Evolutionary conservation across 2,797 vertebrate genomes (phyloP).

Genomic region (Nannoperca australis): DNA sequence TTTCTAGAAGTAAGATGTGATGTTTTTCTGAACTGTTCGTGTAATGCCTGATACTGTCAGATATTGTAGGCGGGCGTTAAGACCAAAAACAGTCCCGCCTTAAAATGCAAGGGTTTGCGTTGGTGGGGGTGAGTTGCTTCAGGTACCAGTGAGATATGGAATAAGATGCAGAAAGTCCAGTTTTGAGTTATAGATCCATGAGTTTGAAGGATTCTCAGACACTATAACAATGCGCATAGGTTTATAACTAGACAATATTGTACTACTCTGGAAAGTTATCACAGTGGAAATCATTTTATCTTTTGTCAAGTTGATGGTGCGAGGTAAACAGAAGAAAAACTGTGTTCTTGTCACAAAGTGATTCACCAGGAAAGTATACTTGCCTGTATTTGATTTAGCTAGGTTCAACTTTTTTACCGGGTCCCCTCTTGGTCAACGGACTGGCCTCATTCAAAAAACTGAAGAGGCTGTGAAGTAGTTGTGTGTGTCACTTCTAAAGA

Average conservation of each 20-base stretch:
- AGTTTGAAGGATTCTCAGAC: background rate
- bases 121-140: too few species aligned
- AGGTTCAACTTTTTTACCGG: background rate
- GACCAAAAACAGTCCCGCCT: background rate
- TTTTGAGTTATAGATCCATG: background rate
- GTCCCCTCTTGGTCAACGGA: background rate
- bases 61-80: background rate
- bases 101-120: background rate
- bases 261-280: background rate
- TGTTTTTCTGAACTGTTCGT: constrained; percentile 5
- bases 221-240: background rate
- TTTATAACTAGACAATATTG: background rate
- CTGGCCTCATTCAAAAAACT: background rate
- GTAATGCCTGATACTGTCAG: background rate
- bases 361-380: background rate
- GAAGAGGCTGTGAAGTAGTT: background rate
- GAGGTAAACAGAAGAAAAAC: background rate
- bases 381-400: background rate
- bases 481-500: background rate
- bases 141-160: constrained; percentile 3
- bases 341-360: background rate
- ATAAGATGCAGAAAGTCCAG: constrained; percentile 1
- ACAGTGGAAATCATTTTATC: background rate
- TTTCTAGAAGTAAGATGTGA: background rate
- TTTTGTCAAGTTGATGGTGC: background rate